Base-by-base conservation (phyloP, 2,888 invertebrate genomes). In the Pyrrhopygopsis socrates region DNA sequence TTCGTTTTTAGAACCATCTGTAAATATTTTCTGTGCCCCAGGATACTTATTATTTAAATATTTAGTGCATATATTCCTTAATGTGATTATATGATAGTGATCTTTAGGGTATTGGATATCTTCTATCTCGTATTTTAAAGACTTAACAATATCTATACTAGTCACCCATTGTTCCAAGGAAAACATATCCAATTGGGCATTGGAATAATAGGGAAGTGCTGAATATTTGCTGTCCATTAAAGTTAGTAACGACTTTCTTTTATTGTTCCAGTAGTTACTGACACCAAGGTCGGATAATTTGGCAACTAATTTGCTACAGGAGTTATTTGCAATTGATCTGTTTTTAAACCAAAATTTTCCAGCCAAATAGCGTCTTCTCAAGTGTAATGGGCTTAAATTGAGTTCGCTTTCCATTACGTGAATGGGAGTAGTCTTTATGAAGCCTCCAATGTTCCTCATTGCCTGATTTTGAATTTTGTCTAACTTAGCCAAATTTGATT, bases 401-500 rank as follows among this genome's bases (percentile, higher is more conserved):
- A 83, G 73, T 20, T 83, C 83, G 20, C 30, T 68, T 34, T 78
- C 73, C 78, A 83, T 78, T 9, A 78, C 78, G 58, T 83, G 83
- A 30, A 83, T 83, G 20, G 77, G 82, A 34, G 83, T 78, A 9
- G 27, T 73, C 24, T 74, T 78, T 13, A 83, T 67, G 41, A 78
- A 78, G 4, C 74, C 67, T 0, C 83, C 78, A 65, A 80, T 74
- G n/a, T 30, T 50, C 27, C 73, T 80, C 71, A 65, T 73, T 18
- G 75, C 77, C 50, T 74, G 70, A 63, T 85, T 85, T 68, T 78
- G 78, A 11, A 81, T 24, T 78, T 74, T 81, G 34, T 78, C 74
- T 22, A 79, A 38, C 30, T 79, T 79, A 15, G 41, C 45, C 41
- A 71, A 27, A 71, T 65, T 30, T 29, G 20, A 29, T 34, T 75